Base-by-base conservation (phyloP, 2,888 invertebrate species). In the Neoitamus cyanurus region DNA sequence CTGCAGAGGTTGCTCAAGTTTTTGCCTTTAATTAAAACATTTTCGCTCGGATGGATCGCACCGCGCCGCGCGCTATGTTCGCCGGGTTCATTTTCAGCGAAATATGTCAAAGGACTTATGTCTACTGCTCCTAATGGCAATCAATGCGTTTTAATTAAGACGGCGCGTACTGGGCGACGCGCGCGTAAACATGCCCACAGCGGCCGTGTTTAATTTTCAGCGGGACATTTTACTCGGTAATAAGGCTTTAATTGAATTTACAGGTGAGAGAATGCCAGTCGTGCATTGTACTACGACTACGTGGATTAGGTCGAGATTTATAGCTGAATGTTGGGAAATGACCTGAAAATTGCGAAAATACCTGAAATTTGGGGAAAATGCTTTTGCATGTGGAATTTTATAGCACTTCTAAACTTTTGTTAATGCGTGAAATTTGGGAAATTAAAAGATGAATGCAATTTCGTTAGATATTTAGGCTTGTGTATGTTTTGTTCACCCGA, bases 11-110 rank as follows among this genome's bases (percentile, higher is more conserved):
- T 68, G 58, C 46, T 78, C 75, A 75, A 42, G 25, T 42, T 75
- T 75, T 42, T 75, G 28, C 13, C 42, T 78, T 78, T 78, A 78
- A 78, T 78, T 78, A 78, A 78, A 48, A 28, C 46, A 78, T 78
- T 48, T 31, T 31, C 78, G 58, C 25, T 42, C 15, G 6, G 9
- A 3, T 34, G 34, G 34, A 34, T 15, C 15, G 34, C 15, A 30
- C 13, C 11, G 37, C 37, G 37, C 11, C 37, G 13, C 37, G n/a
- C 37, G 13, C 25, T 58, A 20, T 28, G 28, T 42, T 30, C 20
- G 42, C 25, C 28, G 42, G 42, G 28, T 42, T 75, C 42, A 75
- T 75, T 75, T 75, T 42, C 20, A 42, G 11, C 28, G n/a, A 75
- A 75, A 28, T 75, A 37, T 25, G 25, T 75, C 42, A 37, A 36